Conservation (phyloP, 2,888 invertebrate genomes). For the Drosophila pseudotalamancana region DNA sequence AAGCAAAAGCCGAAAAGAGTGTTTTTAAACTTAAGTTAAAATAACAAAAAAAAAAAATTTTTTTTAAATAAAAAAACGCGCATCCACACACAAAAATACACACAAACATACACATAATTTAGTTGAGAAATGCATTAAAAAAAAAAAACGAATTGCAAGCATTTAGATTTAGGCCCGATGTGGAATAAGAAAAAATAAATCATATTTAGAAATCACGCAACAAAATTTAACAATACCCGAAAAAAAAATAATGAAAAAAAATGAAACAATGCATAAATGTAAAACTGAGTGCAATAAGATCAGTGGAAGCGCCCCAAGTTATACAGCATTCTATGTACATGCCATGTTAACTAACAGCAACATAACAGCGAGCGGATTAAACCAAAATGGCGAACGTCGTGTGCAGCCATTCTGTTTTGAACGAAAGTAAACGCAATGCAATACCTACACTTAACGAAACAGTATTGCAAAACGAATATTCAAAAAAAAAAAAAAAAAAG, state of each 20-base stretch:
- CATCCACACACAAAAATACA: conserved; percentile 10
- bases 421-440: conserved; percentile 10
- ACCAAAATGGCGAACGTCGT: conserved; percentile 10
- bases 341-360: conserved; percentile 21
- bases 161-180: conserved; percentile 56
- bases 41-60: conserved; percentile 16
- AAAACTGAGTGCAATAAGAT: conserved; percentile 1
- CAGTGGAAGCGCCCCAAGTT: conserved; percentile 8
- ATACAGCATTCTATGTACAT: conserved; percentile 21
- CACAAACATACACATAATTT: conserved; percentile 27
- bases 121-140: conserved; percentile 28
- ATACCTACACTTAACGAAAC: conserved; percentile 36
- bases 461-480: conserved; percentile 52
- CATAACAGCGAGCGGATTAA: neutral
- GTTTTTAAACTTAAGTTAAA: conserved; percentile 50
- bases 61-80: conserved; percentile 14
- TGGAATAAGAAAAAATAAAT: conserved; percentile 13
- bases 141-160: conserved; percentile 40
- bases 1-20: conserved; percentile 27
- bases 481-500: conserved; percentile 18
- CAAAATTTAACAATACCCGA: conserved; percentile 36
- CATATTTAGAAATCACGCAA: conserved; percentile 50
- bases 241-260: conserved; percentile 7
- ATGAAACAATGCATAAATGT: neutral
- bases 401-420: neutral